Conservation (phyloP, 1,140 invertebrate genomes). For the Centruroides sculpturatus region DNA sequence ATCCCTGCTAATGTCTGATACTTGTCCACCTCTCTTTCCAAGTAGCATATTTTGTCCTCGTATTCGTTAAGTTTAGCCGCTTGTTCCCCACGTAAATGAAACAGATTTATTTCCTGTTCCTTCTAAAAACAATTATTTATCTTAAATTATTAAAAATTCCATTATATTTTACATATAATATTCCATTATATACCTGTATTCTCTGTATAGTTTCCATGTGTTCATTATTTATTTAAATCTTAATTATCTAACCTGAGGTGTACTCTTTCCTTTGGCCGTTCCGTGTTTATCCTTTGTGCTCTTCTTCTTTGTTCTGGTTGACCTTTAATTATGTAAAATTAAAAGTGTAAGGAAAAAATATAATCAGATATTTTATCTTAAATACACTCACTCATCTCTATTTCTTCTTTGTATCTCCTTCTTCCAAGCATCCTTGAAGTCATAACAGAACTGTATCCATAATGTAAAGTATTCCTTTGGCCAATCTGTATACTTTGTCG, state of each 20-base stretch:
- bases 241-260: too few species aligned
- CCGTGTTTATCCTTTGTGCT: too few species aligned
- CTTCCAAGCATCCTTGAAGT: slow-evolving; percentile 92
- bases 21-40: slow-evolving; percentile 31
- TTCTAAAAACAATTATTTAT: slow-evolving; percentile 6
- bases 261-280: too few species aligned
- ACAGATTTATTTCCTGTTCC: slow-evolving; percentile 11
- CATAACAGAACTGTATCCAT: slow-evolving; percentile 77
- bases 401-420: slow-evolving; percentile 73
- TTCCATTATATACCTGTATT: slow-evolving; percentile 16
- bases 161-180: not conserved
- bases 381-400: slow-evolving; percentile 34
- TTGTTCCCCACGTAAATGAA: slow-evolving; percentile 26
- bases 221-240: slow-evolving; percentile 11
- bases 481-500: slow-evolving; percentile 47
- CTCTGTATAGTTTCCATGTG: slow-evolving; percentile 26
- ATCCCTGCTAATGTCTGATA: slow-evolving; percentile 30
- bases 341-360: too few species aligned
- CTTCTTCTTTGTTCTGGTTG: too few species aligned
- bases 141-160: not conserved
- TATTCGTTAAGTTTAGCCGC: slow-evolving; percentile 28
- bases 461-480: slow-evolving; percentile 78
- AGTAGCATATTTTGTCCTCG: slow-evolving; percentile 25
- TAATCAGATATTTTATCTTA: not conserved
- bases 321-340: too few species aligned